Conservation (phyloP, 2,888 invertebrate species). For the Tuberolachnus salignus region DNA sequence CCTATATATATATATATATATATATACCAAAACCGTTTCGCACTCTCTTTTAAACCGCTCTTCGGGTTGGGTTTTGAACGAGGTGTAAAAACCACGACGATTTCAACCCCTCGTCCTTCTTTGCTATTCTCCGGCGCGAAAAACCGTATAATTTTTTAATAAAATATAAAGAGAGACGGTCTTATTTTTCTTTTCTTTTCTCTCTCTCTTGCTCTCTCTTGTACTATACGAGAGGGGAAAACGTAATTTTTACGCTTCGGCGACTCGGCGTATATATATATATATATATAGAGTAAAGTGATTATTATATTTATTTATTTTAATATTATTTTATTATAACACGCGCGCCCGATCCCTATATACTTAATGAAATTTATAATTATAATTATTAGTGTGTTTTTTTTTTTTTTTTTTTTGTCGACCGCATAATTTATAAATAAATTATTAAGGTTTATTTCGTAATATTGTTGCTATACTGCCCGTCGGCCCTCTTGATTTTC, state of each 20-base stretch:
- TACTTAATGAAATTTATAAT: slow-evolving; percentile 26
- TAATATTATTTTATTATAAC: too few species aligned
- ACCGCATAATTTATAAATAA: too few species aligned
- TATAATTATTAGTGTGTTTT: not conserved
- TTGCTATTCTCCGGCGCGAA: not conserved
- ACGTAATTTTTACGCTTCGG: slow-evolving; percentile 15
- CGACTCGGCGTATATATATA: too few species aligned
- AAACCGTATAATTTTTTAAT: slow-evolving; percentile 51
- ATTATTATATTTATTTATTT: slow-evolving; percentile 33
- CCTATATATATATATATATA: too few species aligned
- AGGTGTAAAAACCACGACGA: slow-evolving; percentile 39
- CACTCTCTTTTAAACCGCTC: slow-evolving; percentile 20
- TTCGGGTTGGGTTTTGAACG: slow-evolving; percentile 30
- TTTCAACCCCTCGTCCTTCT: not conserved
- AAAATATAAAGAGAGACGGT: not conserved
- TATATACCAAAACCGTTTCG: slow-evolving; percentile 31
- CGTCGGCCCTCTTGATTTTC: too few species aligned
- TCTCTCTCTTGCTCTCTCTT: not conserved
- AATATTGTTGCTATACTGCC: too few species aligned
- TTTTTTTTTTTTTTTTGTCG: not conserved
- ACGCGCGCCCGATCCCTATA: slow-evolving; percentile 1
- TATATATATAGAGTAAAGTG: too few species aligned
- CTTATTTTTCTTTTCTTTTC: not conserved
- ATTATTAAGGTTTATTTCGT: too few species aligned
- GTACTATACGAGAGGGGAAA: not conserved